A percentile compares a stretch with the other conserved stretches of the same genome.
phyloP scores from a whole-genome alignment of 2,888 invertebrate genomes.

The Eilema sororculum region DNA sequence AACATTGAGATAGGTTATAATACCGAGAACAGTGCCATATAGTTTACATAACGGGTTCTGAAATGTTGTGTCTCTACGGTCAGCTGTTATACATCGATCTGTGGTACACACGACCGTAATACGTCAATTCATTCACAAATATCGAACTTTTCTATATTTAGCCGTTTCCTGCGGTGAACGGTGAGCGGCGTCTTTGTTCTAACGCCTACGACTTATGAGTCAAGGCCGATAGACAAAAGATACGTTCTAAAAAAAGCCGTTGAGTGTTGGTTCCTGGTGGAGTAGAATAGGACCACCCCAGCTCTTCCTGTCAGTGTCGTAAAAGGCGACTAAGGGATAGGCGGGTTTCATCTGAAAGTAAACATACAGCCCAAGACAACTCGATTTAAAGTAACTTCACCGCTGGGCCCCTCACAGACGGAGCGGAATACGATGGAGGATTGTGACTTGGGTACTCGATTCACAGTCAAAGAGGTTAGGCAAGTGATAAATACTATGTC shows the following conservation, averaged over 20 bases:
- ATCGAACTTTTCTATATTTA: constrained; percentile 16
- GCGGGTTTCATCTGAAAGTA: too few relatives aligned
- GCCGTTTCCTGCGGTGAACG: constrained; percentile 13
- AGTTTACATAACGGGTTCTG: not conserved
- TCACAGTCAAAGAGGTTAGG: too few relatives aligned
- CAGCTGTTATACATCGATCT: constrained; percentile 2
- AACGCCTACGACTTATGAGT: constrained; percentile 8
- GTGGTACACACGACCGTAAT: not conserved
- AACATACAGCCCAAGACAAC: too few relatives aligned
- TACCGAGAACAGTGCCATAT: not conserved
- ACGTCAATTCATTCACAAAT: not conserved
- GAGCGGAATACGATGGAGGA: too few relatives aligned
- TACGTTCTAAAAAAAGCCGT: not conserved
- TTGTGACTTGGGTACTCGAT: too few relatives aligned
- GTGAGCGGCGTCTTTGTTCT: constrained; percentile 14
- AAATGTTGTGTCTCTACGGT: not conserved
- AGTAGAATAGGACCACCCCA: too few relatives aligned
- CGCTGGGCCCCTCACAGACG: too few relatives aligned
- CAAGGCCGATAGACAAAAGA: constrained; percentile 8
- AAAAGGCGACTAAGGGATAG: too few relatives aligned
- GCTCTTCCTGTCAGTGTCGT: too few relatives aligned
- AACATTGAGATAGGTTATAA: not conserved
- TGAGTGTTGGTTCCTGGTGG: too few relatives aligned
- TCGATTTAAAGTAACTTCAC: too few relatives aligned
- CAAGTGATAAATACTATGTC: too few relatives aligned